Percentiles rank a stretch among this genome's conserved stretches.
Conservation (phyloP, 2,797 vertebrate species). For the Trachops cirrhosus region DNA sequence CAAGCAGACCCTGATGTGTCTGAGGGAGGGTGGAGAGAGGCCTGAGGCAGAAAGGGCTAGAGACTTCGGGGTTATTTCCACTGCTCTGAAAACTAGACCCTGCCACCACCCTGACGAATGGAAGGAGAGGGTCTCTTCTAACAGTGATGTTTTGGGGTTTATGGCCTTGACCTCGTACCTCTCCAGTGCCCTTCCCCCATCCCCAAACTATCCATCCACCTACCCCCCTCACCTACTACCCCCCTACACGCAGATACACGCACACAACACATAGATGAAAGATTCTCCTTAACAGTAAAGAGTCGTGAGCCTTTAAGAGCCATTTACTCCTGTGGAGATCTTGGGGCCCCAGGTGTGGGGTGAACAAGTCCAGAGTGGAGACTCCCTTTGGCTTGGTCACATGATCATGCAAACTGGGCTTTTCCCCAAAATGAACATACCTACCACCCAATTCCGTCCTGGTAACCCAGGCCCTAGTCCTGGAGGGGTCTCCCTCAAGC, state of each 20-base stretch:
- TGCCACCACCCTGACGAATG: background rate
- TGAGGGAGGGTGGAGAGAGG: background rate
- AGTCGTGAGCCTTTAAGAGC: background rate
- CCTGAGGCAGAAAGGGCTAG: background rate
- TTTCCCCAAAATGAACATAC: background rate
- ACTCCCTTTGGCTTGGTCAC: background rate
- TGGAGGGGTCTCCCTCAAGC: background rate
- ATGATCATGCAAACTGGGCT: background rate
- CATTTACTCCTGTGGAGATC: background rate
- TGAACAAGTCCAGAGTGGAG: background rate
- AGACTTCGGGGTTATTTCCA: background rate
- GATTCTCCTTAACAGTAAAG: background rate
- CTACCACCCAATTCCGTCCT: background rate
- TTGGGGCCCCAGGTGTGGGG: background rate
- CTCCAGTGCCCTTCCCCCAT: background rate
- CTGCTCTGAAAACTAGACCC: background rate
- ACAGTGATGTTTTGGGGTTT: background rate
- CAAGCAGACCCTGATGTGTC: background rate
- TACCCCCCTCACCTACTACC: fast-evolving
- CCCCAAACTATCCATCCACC: background rate
- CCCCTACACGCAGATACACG: too few species aligned
- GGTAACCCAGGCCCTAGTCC: background rate
- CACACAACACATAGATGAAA: background rate
- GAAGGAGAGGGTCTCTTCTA: background rate
- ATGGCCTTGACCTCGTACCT: background rate